Evolutionary conservation across 1,140 invertebrate species (phyloP).

Genomic region (Cydia splendana): DNA sequence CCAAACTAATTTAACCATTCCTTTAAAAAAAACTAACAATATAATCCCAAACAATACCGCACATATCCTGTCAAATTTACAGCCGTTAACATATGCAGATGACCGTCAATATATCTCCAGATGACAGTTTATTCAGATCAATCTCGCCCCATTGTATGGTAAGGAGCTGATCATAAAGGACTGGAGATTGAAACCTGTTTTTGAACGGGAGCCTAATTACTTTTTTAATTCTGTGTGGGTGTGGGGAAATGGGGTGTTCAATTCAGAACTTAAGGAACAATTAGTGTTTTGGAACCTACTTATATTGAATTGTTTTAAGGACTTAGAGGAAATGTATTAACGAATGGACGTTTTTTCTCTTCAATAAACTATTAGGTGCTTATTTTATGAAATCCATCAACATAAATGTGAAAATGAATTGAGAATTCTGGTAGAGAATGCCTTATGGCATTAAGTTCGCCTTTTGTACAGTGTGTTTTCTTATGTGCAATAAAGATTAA

Average conservation of each 20-base stretch:
- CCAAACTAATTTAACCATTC: neutral
- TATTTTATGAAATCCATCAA: too few species aligned
- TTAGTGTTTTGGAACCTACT: neutral
- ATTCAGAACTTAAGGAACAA: neutral
- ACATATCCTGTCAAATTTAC: constrained; percentile 35
- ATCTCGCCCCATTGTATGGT: constrained; percentile 46
- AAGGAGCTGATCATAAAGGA: constrained; percentile 41
- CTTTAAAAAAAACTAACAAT: neutral
- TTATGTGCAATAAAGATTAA: too few species aligned
- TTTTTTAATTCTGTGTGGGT: constrained; percentile 3
- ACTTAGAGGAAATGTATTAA: too few species aligned
- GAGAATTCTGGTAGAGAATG: too few species aligned
- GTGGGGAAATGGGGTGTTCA: neutral
- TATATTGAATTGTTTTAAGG: too few species aligned
- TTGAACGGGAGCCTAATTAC: constrained; percentile 19
- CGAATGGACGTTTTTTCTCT: too few species aligned
- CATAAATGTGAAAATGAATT: too few species aligned
- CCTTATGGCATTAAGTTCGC: too few species aligned
- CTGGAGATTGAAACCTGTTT: constrained; percentile 40
- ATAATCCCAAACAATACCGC: constrained; percentile 28
- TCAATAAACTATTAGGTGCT: too few species aligned
- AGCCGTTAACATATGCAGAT: constrained; percentile 43
- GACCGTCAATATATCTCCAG: constrained; percentile 31
- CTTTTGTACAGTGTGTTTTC: too few species aligned
- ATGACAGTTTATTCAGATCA: constrained; percentile 38